Conservation (phyloP, 2,888 invertebrate genomes). For the Bombylius major region DNA sequence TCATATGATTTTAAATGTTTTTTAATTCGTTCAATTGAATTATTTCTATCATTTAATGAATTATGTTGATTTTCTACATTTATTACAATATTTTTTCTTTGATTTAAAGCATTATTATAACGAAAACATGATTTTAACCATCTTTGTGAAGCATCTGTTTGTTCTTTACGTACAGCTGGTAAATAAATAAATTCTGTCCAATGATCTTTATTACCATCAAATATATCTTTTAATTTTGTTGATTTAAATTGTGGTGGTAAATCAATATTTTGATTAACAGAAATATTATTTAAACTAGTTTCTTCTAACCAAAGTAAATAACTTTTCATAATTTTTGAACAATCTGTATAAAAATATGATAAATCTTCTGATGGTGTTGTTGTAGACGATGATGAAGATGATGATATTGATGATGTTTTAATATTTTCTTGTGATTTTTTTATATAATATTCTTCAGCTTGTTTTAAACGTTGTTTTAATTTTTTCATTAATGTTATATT, state of each 20-base stretch:
- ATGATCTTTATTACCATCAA: slow-evolving; percentile 46
- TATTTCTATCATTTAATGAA: no score
- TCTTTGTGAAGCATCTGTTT: slow-evolving; percentile 39
- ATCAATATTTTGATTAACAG: slow-evolving; percentile 32
- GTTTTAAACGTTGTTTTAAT: slow-evolving; percentile 53
- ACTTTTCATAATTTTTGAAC: slow-evolving; percentile 45
- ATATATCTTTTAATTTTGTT: slow-evolving; percentile 46
- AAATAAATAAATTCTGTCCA: slow-evolving; percentile 58
- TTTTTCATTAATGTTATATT: slow-evolving; percentile 55
- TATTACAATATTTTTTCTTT: slow-evolving; percentile 19
- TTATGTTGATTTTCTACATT: background rate
- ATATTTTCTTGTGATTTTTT: slow-evolving; percentile 36
- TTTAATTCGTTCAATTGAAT: slow-evolving; percentile 43
- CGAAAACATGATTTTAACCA: slow-evolving; percentile 45
- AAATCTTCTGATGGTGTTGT: background rate
- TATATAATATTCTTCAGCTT: slow-evolving; percentile 46
- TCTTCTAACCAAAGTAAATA: slow-evolving; percentile 68
- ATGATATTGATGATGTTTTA: slow-evolving; percentile 15
- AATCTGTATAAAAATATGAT: background rate
- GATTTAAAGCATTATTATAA: slow-evolving; percentile 18
- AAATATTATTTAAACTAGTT: slow-evolving; percentile 51
- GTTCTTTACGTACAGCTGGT: slow-evolving; percentile 41
- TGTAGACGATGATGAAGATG: no score
- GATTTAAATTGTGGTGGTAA: slow-evolving; percentile 63
- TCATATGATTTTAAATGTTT: slow-evolving; percentile 52